phyloP scores from a whole-genome alignment of 2,888 invertebrate genomes.

The Pasiphila rectangulata region DNA sequence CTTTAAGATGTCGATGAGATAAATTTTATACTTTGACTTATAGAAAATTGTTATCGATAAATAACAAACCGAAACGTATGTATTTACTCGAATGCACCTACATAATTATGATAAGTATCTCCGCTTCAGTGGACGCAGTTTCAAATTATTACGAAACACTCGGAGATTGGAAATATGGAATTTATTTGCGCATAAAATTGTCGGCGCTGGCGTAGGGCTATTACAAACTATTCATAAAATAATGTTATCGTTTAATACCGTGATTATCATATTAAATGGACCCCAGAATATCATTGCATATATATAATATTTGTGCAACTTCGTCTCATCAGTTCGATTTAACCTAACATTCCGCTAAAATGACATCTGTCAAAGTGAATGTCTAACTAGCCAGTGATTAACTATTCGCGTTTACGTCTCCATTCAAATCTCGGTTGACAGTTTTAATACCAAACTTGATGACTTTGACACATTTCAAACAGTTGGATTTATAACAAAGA shows the following conservation, averaged over 20 bases:
- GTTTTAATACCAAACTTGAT: conserved; percentile 27
- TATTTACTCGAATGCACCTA: not conserved
- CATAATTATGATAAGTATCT: not conserved
- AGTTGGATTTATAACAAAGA: conserved; percentile 26
- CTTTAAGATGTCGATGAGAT: too few relatives aligned
- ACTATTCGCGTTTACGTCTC: conserved; percentile 21
- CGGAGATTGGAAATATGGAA: conserved; percentile 58
- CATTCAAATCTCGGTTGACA: conserved; percentile 31
- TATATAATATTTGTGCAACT: conserved; percentile 13
- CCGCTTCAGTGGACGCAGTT: conserved; percentile 43
- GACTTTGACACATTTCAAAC: conserved; percentile 33
- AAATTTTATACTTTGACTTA: too few relatives aligned
- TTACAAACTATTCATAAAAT: conserved; percentile 32
- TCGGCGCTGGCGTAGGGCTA: conserved; percentile 17
- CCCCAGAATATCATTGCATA: conserved; percentile 16
- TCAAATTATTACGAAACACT: conserved; percentile 55
- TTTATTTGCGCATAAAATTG: conserved; percentile 53
- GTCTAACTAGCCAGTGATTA: conserved; percentile 24
- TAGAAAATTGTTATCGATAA: not conserved
- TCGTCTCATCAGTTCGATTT: conserved; percentile 17
- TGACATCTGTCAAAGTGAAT: conserved; percentile 15
- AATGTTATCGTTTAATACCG: conserved; percentile 19
- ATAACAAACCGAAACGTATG: not conserved
- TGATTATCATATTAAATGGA: conserved; percentile 25
- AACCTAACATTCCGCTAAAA: conserved; percentile 7